phyloP scores from a whole-genome alignment of 2,888 invertebrate genomes.

The Drosophila ezoana region DNA sequence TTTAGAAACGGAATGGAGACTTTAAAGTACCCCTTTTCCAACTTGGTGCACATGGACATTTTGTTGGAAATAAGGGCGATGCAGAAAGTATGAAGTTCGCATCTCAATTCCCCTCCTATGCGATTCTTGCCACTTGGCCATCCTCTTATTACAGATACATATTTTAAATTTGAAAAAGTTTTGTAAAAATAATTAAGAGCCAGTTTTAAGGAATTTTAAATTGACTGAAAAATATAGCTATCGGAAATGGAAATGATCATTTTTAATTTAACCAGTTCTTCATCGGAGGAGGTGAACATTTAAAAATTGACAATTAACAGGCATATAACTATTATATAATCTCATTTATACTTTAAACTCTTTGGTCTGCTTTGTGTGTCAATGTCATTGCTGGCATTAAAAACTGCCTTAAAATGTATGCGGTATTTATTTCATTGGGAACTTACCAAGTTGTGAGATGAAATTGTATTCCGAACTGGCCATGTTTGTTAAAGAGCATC shows the following conservation, averaged over 20 bases:
- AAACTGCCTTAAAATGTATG: no score
- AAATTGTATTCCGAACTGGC: background rate
- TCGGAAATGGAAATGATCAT: no score
- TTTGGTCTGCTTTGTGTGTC: no score
- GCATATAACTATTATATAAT: no score
- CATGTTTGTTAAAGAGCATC: background rate
- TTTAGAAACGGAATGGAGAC: constrained; percentile 54
- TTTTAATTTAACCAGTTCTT: no score
- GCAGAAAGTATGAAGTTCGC: constrained; percentile 84
- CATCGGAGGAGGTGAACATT: no score
- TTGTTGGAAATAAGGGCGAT: constrained; percentile 84
- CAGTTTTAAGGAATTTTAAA: background rate
- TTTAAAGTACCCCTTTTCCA: constrained; percentile 72
- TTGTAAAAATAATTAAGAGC: background rate
- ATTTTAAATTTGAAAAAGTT: constrained; percentile 48
- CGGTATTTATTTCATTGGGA: background rate
- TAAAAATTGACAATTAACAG: no score
- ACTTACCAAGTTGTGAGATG: background rate
- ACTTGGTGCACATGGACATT: constrained; percentile 85
- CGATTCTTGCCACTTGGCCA: constrained; percentile 85
- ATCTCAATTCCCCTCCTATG: constrained; percentile 85
- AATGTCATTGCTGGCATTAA: no score
- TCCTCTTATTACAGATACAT: constrained; percentile 84
- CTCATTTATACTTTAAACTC: no score
- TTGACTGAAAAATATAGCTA: background rate